Base-by-base conservation (phyloP, 2,113 vertebrate genomes). In the Oenanthe melanoleuca region DNA sequence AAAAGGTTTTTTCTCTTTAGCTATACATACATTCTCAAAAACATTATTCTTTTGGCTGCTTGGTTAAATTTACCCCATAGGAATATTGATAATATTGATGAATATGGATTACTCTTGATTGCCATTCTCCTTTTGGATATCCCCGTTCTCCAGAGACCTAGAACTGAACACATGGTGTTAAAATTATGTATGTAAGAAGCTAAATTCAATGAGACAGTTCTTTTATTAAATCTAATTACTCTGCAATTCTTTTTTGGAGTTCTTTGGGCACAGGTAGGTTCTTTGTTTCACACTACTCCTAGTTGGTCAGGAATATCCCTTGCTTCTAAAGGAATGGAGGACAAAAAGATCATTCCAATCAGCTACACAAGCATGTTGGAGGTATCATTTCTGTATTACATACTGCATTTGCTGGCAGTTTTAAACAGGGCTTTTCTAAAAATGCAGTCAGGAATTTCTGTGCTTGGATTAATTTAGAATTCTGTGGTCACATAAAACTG, bases 261-360 rank as follows among this genome's bases (percentile, higher is more conserved):
- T 57, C 55, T 93, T 64, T 95, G 63, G 38, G 63, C 42, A 59
- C 66, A 94, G 91, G 86, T 94, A 70, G 94, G 79, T 92, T 63
- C 50, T 82, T 24, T 59, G 26, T 82, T 83, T 91, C 33, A 47
- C 22, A 3, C 14, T 66, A 1, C 49, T 50, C 44, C 29, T 22
- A 25, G 33, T 28, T 88, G 71, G 11, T 14, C 38, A 77, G 34
- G 79, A 86, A 12, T 66, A 61, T 53, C 34, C 34, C 47, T 83
- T 66, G 42, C 31, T 89, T 72, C 56, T 64, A 52, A 33, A 86
- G 45, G n/a, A 73, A 28, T 33, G 31, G 28, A 72, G 23, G 25
- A 3, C 33, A 53, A 65, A 74, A 38, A 28, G 1, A 29, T 57
- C 6, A 10, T 88, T 82, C n/a, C 42, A 24, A 0, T 77, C 71